These are phyloP conservation scores for Lobophora halterata DNA, from an alignment of 2,888 invertebrate genomes.

Conservation along the genomic window DNA sequence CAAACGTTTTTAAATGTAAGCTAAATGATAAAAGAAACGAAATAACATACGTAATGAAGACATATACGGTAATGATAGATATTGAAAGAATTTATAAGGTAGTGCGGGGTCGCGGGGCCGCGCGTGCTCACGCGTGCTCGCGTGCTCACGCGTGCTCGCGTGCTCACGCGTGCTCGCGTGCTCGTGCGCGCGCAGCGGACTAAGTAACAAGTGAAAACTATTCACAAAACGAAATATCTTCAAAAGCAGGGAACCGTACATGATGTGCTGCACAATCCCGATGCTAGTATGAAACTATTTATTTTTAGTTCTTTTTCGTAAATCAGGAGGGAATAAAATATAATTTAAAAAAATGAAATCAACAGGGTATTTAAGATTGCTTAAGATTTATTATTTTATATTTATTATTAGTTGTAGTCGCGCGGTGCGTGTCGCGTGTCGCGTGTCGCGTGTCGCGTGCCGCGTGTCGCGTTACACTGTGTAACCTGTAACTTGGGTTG, in stretches of 20 bases:
- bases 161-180: too few species aligned
- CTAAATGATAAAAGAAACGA: slow-evolving; percentile 60
- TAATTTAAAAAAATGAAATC: slow-evolving; percentile 68
- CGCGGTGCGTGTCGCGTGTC: slow-evolving; percentile 44
- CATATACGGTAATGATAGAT: slow-evolving; percentile 79
- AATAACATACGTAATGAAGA: slow-evolving; percentile 81
- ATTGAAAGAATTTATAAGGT: slow-evolving; percentile 73
- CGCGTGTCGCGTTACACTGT: too few species aligned
- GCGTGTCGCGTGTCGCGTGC: too few species aligned
- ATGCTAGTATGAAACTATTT: slow-evolving; percentile 26
- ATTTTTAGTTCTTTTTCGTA: slow-evolving; percentile 38
- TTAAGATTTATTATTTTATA: slow-evolving; percentile 77
- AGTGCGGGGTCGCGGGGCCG: slow-evolving; percentile 32
- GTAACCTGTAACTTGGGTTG: too few species aligned
- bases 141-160: slow-evolving; percentile 28
- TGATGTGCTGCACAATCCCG: slow-evolving; percentile 9
- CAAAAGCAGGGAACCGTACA: too few species aligned
- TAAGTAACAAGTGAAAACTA: too few species aligned
- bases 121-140: slow-evolving; percentile 26
- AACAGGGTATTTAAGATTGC: slow-evolving; percentile 81
- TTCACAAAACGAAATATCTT: too few species aligned
- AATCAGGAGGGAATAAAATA: slow-evolving; percentile 52
- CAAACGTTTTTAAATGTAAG: slow-evolving; percentile 66
- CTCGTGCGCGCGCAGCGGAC: too few species aligned
- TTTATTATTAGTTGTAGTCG: slow-evolving; percentile 61